Evolutionary conservation across 2,888 invertebrate species (phyloP), one percentile per base, ranked within the genome.

Genomic region (Tachina grossa): DNA sequence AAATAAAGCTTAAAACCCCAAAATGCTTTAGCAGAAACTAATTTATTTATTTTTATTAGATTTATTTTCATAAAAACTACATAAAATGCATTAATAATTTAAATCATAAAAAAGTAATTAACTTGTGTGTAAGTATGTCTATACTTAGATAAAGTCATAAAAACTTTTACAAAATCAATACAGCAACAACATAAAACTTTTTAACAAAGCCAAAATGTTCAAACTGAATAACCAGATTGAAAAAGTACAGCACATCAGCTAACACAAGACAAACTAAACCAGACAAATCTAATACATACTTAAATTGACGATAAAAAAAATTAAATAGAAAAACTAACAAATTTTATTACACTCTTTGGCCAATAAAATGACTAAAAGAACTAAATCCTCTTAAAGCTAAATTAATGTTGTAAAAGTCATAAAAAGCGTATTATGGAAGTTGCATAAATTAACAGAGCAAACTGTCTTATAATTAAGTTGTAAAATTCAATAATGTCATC

Each of bases 401-500:
- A 77, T n/a, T 65, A 65, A 57, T 57, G 19, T 19, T 11, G 22
- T 41, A 45, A 51, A 45, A 74, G 72, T 43, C 55, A 74, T 74
- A 71, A 80, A 80, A 72, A 74, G 22, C 65, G 41, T 74, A 80
- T 80, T 84, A 76, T 51, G 53, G 57, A 61, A 80, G 47, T 76
- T 39, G 63, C 76, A 66, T 76, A 66, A 79, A 80, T 57, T 55
- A 66, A 71, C 49, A 71, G 55, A 55, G 49, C 65, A 51, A 72
- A 72, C 4, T 57, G 72, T 63, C 16, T 47, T 84, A 53, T 76
- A 84, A 84, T 80, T 76, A 80, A 76, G 80, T 65, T 80, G 76
- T 84, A 71, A 84, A 79, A 66, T 45, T 41, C 45, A 79, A 47
- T 75, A 69, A 79, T 71, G 83, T 65, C 68, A 61, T 39, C 31